These are phyloP conservation scores for Pterostichus madidus DNA, from an alignment of 2,888 invertebrate genomes.

Conservation along the genomic window DNA sequence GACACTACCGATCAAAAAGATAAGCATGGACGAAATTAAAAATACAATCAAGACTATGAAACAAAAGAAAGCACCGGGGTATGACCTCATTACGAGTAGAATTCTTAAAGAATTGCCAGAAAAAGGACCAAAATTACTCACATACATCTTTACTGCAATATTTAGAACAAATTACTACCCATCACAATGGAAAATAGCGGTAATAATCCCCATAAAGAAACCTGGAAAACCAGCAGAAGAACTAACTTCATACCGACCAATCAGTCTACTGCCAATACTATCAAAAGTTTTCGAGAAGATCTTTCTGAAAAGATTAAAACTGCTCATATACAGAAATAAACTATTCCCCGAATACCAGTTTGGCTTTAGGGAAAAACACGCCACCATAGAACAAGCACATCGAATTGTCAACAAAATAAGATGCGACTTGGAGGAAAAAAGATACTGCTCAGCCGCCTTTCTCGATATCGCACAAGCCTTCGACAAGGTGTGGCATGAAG, in stretches of 20 bases:
- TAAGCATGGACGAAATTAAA: conserved; percentile 49
- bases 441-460: conserved; percentile 69
- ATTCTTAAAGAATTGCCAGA: conserved; percentile 68
- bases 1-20: conserved; percentile 46
- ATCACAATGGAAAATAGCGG: conserved; percentile 67
- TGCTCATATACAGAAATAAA: conserved; percentile 8
- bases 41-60: conserved; percentile 53
- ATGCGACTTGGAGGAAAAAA: conserved; percentile 66
- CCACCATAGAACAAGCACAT: conserved; percentile 68
- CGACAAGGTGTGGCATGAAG: conserved; percentile 70
- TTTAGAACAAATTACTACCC: conserved; percentile 68
- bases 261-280: conserved; percentile 48
- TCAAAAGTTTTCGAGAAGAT: conserved; percentile 56
- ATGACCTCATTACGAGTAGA: conserved; percentile 69
- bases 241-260: conserved; percentile 4
- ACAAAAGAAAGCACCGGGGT: conserved; percentile 68
- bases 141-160: conserved; percentile 67
- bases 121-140: conserved; percentile 46
- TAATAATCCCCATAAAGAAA: conserved; percentile 11
- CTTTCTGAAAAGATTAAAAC: conserved; percentile 28
- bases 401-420: conserved; percentile 67
- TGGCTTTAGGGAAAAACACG: conserved; percentile 65
- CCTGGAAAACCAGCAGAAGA: conserved; percentile 33
- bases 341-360: conserved; percentile 65
- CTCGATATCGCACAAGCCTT: conserved; percentile 70